Evolutionary conservation across 2,797 vertebrate species (phyloP), one percentile per base, ranked within the genome.

Genomic region (Babyrousa celebensis): DNA sequence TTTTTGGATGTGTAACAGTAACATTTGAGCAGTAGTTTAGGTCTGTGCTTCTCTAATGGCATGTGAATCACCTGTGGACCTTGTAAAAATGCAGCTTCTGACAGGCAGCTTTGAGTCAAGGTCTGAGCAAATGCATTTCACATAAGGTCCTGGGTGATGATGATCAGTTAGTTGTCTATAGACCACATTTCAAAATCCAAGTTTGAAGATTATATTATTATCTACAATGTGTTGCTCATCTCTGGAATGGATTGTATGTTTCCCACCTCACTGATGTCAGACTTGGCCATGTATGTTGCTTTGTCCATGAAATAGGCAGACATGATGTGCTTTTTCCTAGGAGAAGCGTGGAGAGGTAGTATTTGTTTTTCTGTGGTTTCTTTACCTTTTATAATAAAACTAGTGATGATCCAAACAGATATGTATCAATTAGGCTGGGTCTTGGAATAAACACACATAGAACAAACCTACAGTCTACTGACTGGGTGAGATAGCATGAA

Each of bases 121-220:
- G 4, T 68, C 62, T 91, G 43, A 74, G 27, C 95, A 82, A 14
- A n/a, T 48, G 18, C 1, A 56, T 89, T 97, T 89, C 71, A 6
- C 32, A 43, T 60, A 54, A 91, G 6, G 7, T 84, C 2, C 3
- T 17, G 21, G 14, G 12, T 63, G 14, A 60, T 23, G 1, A 32
- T 72, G 27, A 86, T n/a, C 1, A 9, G 1, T 74, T 58, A 9
- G 1, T 74, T 58, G 7, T 27, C 36, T 94, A 32, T 18, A 90
- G 18, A 52, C 0, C 5, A 56, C 12, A 29, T 11, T 80, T 84
- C 68, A 48, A 89, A 72, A 87, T 60, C 16, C 8, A 92, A 70
- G 9, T 17, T 79, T 15, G 4, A 4, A 91, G 32, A 48, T 27
- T 78, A 20, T 87, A 36, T 67, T 68, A 63, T 78, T 91, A 10